Evolutionary conservation across 2,797 vertebrate genomes (phyloP), one percentile per base, ranked within the genome.

Genomic region (Crenuchus spilurus): DNA sequence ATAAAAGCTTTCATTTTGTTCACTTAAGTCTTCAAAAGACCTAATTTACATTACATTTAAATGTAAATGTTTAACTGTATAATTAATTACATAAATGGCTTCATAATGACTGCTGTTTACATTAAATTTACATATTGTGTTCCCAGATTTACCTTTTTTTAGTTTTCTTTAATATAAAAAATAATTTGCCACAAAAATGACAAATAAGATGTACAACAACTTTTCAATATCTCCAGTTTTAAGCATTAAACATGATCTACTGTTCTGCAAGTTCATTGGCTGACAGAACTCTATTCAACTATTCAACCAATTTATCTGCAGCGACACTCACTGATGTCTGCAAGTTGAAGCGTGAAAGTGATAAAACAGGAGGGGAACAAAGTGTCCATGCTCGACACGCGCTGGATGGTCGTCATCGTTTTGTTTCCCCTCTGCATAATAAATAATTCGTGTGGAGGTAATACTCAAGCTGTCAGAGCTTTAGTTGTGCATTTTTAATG

Each of bases 401-500:
- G 80, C 81, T 86, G 88, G 86, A 89, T 89, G 85, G 87, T 91
- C 88, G 90, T 89, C 88, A 83, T 26, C 39, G 37, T 64, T 63
- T 70, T 37, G 44, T 70, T 64, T 70, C 39, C 44, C 22, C 57
- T 77, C 72, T 80, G 80, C 58, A 64, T 48, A 76, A 93, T 93
- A 92, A 94, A 93, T 94, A 94, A 93, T 94, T 92, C 90, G 91
- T 89, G 84, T 87, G 85, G 90, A 92, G 90, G 92, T 93, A 94
- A 94, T 94, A 92, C 92, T 92, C 92, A 93, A 93, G 92, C 92
- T 93, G 92, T 92, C 90, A 86, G 89, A 94, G 90, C 88, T 89
- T 92, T 93, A 93, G 89, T 93, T 94, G 93, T 93, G 91, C 92
- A 94, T 94, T 92, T 93, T 93, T 92, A 93, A 94, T 94, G 91